These are phyloP conservation scores for Philotrypesis tridentata DNA, from an alignment of 1,140 invertebrate genomes.

Conservation along the genomic window DNA sequence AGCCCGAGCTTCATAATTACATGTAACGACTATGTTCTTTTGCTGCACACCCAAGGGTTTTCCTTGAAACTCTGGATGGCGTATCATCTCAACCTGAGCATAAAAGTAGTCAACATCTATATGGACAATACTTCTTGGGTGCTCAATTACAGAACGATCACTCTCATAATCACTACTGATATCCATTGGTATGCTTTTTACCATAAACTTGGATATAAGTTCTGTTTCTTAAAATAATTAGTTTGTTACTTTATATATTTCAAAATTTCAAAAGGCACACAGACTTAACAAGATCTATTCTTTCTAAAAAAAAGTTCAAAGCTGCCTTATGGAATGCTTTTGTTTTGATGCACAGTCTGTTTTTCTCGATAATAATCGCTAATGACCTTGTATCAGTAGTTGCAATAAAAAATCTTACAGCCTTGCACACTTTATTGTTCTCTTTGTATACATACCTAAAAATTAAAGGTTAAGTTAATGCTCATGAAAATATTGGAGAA, in stretches of 20 bases:
- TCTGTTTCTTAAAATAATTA: background rate
- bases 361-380: conserved; percentile 36
- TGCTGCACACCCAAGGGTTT: conserved; percentile 85
- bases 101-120: conserved; percentile 88
- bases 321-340: conserved; percentile 43
- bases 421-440: conserved; percentile 44
- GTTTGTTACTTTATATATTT: background rate
- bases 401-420: conserved; percentile 45
- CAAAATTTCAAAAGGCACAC: conserved; percentile 29
- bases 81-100: conserved; percentile 86
- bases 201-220: conserved; percentile 44
- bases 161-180: conserved; percentile 61
- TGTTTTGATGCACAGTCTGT: conserved; percentile 37
- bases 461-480: conserved; percentile 47
- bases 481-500: background rate
- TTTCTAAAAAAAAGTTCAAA: conserved; percentile 19
- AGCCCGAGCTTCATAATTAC: conserved; percentile 84
- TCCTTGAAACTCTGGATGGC: conserved; percentile 77
- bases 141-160: conserved; percentile 63
- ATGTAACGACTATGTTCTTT: conserved; percentile 86
- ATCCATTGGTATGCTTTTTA: conserved; percentile 61
- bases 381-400: conserved; percentile 35
- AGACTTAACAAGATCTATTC: conserved; percentile 20
- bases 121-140: conserved; percentile 81
- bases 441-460: conserved; percentile 44